These are phyloP conservation scores for Habrosyne pyritoides DNA, from an alignment of 2,888 invertebrate species.

Conservation along the genomic window DNA sequence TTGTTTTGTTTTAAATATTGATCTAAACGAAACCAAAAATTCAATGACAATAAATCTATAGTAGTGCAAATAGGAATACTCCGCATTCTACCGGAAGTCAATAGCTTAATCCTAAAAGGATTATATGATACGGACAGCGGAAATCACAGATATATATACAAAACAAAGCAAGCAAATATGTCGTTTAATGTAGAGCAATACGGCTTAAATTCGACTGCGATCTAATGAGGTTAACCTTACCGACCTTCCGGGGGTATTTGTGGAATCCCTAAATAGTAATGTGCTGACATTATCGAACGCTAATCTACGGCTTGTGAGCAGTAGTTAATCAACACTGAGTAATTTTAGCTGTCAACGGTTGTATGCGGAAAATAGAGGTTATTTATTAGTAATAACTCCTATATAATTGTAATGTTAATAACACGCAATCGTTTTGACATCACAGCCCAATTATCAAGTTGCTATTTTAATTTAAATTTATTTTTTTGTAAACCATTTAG, in stretches of 20 bases:
- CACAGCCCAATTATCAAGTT: background rate
- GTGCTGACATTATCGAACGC: constrained; percentile 23
- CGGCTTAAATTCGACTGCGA: background rate
- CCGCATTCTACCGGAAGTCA: background rate
- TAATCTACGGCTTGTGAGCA: constrained; percentile 23
- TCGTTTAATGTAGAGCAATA: background rate
- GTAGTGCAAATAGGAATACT: background rate
- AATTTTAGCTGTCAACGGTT: constrained; percentile 28
- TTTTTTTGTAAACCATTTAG: too few species aligned
- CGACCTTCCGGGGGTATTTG: constrained; percentile 36
- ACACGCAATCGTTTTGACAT: background rate
- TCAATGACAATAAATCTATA: background rate
- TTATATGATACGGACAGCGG: constrained; percentile 1
- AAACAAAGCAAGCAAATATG: background rate
- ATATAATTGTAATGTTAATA: constrained; percentile 12
- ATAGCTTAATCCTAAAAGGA: background rate
- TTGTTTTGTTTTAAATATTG: too few species aligned
- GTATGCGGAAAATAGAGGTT: constrained; percentile 19
- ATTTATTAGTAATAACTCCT: background rate
- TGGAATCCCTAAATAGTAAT: constrained; percentile 28
- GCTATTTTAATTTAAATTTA: too few species aligned
- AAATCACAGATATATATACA: background rate
- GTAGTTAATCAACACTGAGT: constrained; percentile 28
- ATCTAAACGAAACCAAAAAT: background rate
- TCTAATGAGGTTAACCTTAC: constrained; percentile 11